Evolutionary conservation across 2,113 vertebrate species (phyloP), one percentile per base, ranked within the genome.

Genomic region (Piprites chloris): DNA sequence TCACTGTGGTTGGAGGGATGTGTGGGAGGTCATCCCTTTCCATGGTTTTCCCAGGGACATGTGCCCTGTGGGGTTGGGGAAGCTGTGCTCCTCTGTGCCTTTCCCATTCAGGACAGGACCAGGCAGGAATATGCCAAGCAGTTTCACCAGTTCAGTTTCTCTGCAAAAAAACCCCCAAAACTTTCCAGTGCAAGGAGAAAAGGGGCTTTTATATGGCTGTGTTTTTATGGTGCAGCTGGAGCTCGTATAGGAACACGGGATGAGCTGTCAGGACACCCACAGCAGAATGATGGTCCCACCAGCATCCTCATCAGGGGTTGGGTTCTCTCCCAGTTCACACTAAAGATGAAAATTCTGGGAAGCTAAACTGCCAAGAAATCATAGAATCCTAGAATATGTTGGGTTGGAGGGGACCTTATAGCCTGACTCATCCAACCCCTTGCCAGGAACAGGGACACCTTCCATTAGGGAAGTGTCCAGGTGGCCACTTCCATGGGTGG

Each of bases 1-100:
- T 47, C 12, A 13, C 7, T 2, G 4, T 20, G n/a, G 41, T 0
- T 2, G 6, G 76, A 72, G 47, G 2, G 8, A 12, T 9, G 0
- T 2, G 5, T 0, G 62, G 56, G 39, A 77, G 7, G 20, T 49
- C 1, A 3, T 4, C 42, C 55, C 42, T 71, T 62, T 22, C 14
- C 27, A 10, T 1, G 2, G 14, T 22, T 46, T 68, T 49, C 44
- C 14, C 26, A 16, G 49, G 53, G 14, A 49, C 12, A 20, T 0
- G 1, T 49, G 39, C 14, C 59, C 50, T 59, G 10, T 2, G 8
- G 33, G 47, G 59, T 50, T 69, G 44, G 46, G 24, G 17, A 46
- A 77, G 30, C 20, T 1, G 2, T 32, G 5, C 30, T 55, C 20
- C 8, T 55, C 61, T n/a, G 12, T 62, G 21, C 12, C 35, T 39